These are phyloP conservation scores for Eutrigla gurnardus DNA, from an alignment of 2,797 vertebrate genomes.

Conservation along the genomic window DNA sequence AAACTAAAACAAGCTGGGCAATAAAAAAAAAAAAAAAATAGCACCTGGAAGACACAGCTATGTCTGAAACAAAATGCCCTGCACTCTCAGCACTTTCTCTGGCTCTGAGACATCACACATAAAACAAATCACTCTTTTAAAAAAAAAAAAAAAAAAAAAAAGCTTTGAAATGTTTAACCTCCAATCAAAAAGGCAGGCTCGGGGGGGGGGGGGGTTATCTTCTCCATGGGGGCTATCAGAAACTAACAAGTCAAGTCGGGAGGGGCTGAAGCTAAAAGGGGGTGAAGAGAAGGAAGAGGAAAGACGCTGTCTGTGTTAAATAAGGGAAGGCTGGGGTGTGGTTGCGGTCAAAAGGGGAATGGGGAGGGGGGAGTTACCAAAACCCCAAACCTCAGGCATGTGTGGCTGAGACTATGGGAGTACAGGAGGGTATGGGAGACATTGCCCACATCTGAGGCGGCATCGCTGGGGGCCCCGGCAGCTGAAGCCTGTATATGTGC, in stretches of 20 bases:
- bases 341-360: conserved; percentile 61
- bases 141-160: conserved; percentile 25
- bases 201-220: conserved; percentile 13
- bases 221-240: conserved; percentile 37
- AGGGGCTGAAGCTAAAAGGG: conserved; percentile 11
- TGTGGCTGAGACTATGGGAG: conserved; percentile 83
- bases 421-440: conserved; percentile 60
- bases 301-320: conserved; percentile 41
- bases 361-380: conserved; percentile 55
- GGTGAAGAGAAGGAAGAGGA: conserved; percentile 14
- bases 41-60: conserved; percentile 74
- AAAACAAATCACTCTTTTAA: conserved; percentile 47
- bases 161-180: conserved; percentile 65
- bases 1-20: conserved; percentile 47
- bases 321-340: conserved; percentile 65
- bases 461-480: conserved; percentile 86
- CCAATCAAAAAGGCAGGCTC: conserved; percentile 36
- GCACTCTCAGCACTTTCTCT: conserved; percentile 74
- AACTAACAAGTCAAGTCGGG: conserved; percentile 42
- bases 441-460: conserved; percentile 92
- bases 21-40: conserved; percentile 47
- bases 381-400: conserved; percentile 92
- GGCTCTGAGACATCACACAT: conserved; percentile 62
- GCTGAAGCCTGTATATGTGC: conserved; percentile 88
- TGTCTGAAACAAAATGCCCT: conserved; percentile 64